Conservation (phyloP, 2,888 invertebrate genomes). For the Frankliniella intonsa region DNA sequence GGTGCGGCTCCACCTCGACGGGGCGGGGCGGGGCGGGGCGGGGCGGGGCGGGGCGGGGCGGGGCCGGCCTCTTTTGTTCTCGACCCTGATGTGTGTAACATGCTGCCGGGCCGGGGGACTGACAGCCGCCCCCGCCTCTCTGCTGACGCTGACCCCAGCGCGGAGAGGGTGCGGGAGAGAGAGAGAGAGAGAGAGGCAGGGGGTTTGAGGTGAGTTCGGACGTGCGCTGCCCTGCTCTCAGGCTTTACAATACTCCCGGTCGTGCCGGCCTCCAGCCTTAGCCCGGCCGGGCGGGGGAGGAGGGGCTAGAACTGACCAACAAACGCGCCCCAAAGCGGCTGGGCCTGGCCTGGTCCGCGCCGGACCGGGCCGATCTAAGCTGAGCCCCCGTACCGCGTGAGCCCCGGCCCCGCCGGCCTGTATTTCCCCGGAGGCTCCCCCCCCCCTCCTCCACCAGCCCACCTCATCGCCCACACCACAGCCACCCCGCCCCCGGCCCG, state of each 20-base stretch:
- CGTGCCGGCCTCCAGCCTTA: not conserved
- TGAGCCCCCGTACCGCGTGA: not conserved
- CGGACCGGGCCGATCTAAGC: not conserved
- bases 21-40: no score
- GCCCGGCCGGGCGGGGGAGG: not conserved
- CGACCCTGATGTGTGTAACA: no score
- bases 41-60: not conserved
- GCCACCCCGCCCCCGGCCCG: not conserved
- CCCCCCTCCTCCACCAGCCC: not conserved
- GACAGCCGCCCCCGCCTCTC: no score
- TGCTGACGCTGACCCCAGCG: no score
- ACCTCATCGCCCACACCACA: not conserved
- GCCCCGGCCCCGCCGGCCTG: not conserved
- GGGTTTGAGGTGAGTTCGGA: no score
- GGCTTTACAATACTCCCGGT: not conserved
- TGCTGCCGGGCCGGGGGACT: no score
- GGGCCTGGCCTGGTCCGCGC: not conserved
- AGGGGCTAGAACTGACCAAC: conserved; percentile 16
- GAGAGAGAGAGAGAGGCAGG: no score
- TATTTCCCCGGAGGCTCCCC: not conserved
- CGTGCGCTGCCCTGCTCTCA: no score
- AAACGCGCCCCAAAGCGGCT: conserved; percentile 8
- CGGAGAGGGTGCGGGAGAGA: no score
- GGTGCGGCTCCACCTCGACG: no score
- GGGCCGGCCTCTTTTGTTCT: no score